phyloP scores from a whole-genome alignment of 1,140 invertebrate species.

The Bombus fervidus region DNA sequence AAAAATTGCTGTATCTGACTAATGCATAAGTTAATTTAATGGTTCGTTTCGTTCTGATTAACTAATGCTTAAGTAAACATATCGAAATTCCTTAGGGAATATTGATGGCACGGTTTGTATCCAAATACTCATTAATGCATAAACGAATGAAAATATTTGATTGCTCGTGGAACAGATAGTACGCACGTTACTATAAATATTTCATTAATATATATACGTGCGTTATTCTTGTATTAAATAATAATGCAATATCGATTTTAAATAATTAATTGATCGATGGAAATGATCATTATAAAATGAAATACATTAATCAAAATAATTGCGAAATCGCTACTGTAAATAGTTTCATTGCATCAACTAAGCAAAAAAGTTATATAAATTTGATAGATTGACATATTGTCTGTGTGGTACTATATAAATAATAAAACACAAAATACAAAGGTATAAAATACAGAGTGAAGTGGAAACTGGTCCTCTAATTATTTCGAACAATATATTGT shows the following conservation, averaged over 20 bases:
- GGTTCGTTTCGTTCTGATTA: conserved; percentile 36
- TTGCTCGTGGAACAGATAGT: background rate
- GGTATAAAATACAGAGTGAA: too few species aligned
- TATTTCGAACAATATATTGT: too few species aligned
- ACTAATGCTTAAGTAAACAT: conserved; percentile 22
- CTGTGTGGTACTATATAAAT: too few species aligned
- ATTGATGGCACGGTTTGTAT: conserved; percentile 5
- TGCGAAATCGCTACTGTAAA: background rate
- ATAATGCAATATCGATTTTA: background rate
- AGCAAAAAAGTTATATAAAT: background rate
- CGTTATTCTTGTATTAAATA: background rate
- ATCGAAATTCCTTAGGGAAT: conserved; percentile 1
- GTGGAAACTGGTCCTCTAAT: too few species aligned
- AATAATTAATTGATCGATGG: background rate
- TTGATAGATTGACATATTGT: background rate
- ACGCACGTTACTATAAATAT: background rate
- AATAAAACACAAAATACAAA: too few species aligned
- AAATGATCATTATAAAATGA: too few species aligned
- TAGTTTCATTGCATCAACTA: too few species aligned
- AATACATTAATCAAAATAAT: background rate
- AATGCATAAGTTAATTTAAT: conserved; percentile 42
- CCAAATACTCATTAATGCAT: conserved; percentile 16
- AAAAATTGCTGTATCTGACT: background rate
- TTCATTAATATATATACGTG: background rate
- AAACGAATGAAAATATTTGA: conserved; percentile 25